Percentiles rank a stretch among this genome's conserved stretches.
Conservation (phyloP, 2,888 invertebrate genomes). For the Dryococelus australis region DNA sequence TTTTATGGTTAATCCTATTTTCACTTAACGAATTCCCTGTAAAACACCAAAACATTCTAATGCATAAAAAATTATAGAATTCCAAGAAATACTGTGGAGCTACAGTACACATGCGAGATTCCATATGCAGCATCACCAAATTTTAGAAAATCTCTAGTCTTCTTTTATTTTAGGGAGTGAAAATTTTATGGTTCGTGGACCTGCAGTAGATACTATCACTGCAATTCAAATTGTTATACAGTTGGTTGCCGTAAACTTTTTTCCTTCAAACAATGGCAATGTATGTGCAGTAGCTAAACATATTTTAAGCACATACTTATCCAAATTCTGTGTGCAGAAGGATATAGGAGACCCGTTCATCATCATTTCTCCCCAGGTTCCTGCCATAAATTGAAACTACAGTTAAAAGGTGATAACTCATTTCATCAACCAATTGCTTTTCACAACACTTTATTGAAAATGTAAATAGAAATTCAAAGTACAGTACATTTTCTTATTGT, state of each 20-base stretch:
- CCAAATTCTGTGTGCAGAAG: neutral
- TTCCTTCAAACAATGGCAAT: neutral
- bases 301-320: neutral
- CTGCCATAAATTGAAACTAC: neutral
- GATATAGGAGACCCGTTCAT: neutral
- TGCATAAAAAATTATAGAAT: neutral
- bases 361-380: neutral
- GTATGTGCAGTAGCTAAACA: neutral
- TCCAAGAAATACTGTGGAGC: neutral
- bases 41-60: neutral
- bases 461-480: neutral
- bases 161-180: neutral
- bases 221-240: too few species aligned
- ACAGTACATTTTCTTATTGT: neutral
- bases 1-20: neutral
- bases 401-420: neutral
- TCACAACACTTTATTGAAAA: neutral
- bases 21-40: neutral
- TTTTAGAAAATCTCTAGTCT: too few species aligned
- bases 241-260: neutral
- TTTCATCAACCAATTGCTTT: neutral
- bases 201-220: neutral
- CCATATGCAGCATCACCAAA: neutral
- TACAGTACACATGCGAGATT: constrained; percentile 11
- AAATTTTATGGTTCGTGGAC: neutral